Evolutionary conservation across 2,888 invertebrate genomes (phyloP).

Genomic region (Meghimatium bilineatum): DNA sequence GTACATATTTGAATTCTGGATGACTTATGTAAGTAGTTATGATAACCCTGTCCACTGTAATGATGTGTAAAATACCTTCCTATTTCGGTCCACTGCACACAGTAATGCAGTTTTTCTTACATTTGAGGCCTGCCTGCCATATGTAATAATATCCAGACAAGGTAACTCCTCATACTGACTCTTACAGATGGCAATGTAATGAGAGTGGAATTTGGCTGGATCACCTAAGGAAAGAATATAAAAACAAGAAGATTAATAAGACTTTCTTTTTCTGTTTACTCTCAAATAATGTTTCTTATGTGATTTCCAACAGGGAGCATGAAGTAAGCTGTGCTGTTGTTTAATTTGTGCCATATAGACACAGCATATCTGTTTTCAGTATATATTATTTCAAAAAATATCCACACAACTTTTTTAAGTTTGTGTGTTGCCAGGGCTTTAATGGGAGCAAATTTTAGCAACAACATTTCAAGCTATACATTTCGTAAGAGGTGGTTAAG

Average conservation of each 20-base stretch:
- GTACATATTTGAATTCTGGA: not conserved
- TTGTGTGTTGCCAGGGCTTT: too few relatives aligned
- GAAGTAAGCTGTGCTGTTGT: too few relatives aligned
- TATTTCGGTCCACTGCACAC: conserved; percentile 80
- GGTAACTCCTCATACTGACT: conserved; percentile 76
- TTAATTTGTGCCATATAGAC: too few relatives aligned
- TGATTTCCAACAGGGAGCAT: too few relatives aligned
- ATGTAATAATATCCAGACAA: conserved; percentile 82
- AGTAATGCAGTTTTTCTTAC: conserved; percentile 88
- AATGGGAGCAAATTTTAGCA: too few relatives aligned
- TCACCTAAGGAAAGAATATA: conserved; percentile 81
- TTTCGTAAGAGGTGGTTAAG: too few relatives aligned
- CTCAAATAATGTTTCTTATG: too few relatives aligned
- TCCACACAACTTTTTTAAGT: too few relatives aligned
- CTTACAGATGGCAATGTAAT: conserved; percentile 86
- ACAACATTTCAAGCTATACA: too few relatives aligned
- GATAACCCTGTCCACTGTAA: conserved; percentile 74
- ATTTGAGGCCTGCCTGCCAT: conserved; percentile 85
- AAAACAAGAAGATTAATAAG: not conserved
- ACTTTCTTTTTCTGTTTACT: too few relatives aligned
- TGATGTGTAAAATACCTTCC: conserved; percentile 69
- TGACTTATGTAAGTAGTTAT: not conserved
- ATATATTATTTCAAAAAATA: too few relatives aligned
- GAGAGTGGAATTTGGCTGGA: conserved; percentile 87
- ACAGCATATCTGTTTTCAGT: too few relatives aligned